Percentiles rank a stretch among this genome's conserved stretches.
Evolutionary conservation across 2,888 invertebrate species (phyloP).

Genomic region (Nephrocerus scutellatus): DNA sequence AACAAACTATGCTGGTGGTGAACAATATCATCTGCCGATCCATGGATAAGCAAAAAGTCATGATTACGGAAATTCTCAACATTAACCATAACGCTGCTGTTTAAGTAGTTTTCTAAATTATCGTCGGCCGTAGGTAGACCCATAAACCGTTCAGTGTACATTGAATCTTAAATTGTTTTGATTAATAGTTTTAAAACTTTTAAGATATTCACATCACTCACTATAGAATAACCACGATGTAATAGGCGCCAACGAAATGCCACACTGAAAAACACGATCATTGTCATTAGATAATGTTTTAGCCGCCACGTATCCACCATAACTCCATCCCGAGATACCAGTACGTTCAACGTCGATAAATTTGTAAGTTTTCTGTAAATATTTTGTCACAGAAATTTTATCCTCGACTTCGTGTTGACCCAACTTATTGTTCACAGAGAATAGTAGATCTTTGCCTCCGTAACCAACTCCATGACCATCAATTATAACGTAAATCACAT

Average conservation of each 20-base stretch:
- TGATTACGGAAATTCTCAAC: constrained; percentile 63
- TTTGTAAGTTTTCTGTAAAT: constrained; percentile 26
- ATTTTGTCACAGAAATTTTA: constrained; percentile 62
- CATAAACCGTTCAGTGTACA: constrained; percentile 94
- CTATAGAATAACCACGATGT: constrained; percentile 78
- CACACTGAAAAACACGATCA: constrained; percentile 69
- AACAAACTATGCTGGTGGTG: constrained; percentile 78
- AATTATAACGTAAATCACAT: constrained; percentile 70
- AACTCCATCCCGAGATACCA: constrained; percentile 66
- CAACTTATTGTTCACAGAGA: constrained; percentile 68
- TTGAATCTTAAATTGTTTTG: constrained; percentile 72
- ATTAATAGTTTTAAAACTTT: no score
- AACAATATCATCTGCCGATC: constrained; percentile 86
- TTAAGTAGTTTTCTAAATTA: constrained; percentile 64
- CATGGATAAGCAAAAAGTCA: constrained; percentile 76
- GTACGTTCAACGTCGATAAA: constrained; percentile 36
- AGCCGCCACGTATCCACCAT: constrained; percentile 82
- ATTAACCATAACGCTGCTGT: constrained; percentile 61
- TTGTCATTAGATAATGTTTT: constrained; percentile 68
- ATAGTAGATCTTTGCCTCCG: constrained; percentile 71
- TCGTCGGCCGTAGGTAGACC: constrained; percentile 65
- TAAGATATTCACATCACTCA: constrained; percentile 46
- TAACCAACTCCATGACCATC: constrained; percentile 79
- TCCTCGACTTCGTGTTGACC: constrained; percentile 85
- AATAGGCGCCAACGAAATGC: constrained; percentile 86